phyloP scores from a whole-genome alignment of 2,888 invertebrate genomes.

The Fragum sueziense region DNA sequence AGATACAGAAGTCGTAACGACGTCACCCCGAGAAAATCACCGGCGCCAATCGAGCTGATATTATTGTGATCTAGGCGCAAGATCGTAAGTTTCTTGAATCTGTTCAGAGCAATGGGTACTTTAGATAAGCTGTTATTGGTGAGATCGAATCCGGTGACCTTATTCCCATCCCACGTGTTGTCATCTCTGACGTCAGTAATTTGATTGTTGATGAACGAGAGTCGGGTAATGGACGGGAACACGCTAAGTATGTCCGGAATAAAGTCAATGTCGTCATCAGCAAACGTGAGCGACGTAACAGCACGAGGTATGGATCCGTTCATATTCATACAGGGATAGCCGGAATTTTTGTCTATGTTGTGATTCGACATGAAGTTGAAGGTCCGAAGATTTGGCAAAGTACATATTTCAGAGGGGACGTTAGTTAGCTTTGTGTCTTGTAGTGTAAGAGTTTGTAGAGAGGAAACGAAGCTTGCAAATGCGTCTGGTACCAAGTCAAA shows the following conservation, averaged over 20 bases:
- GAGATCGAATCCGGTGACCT: neutral
- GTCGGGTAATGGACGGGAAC: constrained; percentile 2
- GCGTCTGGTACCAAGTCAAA: neutral
- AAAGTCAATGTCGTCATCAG: neutral
- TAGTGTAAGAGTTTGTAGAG: neutral
- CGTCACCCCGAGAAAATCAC: neutral
- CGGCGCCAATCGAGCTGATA: neutral
- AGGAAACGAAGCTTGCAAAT: neutral
- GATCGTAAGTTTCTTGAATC: constrained; percentile 5
- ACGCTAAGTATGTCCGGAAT: constrained; percentile 1
- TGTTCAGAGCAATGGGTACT: neutral
- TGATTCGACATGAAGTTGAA: constrained; percentile 6
- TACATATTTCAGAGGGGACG: constrained; percentile 5
- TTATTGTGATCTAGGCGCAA: neutral
- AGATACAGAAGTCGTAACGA: constrained; percentile 7
- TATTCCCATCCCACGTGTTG: neutral
- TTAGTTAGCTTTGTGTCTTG: neutral
- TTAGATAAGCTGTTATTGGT: neutral
- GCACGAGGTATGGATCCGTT: neutral
- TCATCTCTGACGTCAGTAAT: neutral
- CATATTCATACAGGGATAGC: neutral
- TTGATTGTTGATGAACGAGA: neutral
- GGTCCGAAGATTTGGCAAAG: neutral
- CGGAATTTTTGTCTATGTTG: neutral
- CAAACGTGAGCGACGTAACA: neutral